Evolutionary conservation across 2,113 vertebrate genomes (phyloP).

Genomic region (Forbesichthys agassizii): DNA sequence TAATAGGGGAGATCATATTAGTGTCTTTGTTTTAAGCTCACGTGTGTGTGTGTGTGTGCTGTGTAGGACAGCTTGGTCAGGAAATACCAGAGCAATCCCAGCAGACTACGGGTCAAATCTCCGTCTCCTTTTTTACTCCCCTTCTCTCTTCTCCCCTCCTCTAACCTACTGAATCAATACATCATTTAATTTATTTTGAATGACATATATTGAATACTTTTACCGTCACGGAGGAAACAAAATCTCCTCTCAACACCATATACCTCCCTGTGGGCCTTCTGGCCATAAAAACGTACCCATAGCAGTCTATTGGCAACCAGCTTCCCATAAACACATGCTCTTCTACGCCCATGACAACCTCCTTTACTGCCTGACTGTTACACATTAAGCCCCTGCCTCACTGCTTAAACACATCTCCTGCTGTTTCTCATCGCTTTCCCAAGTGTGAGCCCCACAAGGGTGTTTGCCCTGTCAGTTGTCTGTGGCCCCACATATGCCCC

Average conservation of each 20-base stretch:
- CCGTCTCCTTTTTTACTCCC: slow-evolving; percentile 3
- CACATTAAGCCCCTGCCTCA: slow-evolving; percentile 38
- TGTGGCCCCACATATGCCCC: not conserved
- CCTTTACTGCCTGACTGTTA: slow-evolving; percentile 19
- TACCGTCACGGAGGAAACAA: too few relatives aligned
- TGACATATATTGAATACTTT: too few relatives aligned
- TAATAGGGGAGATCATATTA: not conserved
- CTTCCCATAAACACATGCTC: slow-evolving; percentile 44
- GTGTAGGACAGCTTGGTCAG: slow-evolving; percentile 52
- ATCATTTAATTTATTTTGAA: not conserved
- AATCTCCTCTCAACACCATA: not conserved
- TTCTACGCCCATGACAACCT: slow-evolving; percentile 45
- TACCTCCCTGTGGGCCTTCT: not conserved
- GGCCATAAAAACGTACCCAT: slow-evolving; percentile 44
- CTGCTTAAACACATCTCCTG: slow-evolving; percentile 27
- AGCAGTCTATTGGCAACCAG: slow-evolving; percentile 23
- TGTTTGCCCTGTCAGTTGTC: not conserved
- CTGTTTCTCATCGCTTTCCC: slow-evolving; percentile 43
- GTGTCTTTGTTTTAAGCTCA: not conserved
- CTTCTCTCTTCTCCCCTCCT: not conserved
- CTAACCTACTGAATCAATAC: not conserved
- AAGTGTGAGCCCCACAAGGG: slow-evolving; percentile 32
- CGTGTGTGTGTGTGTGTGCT: slow-evolving; percentile 4
- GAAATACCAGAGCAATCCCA: slow-evolving; percentile 67
- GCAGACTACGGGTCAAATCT: slow-evolving; percentile 27